Conservation (phyloP, 37 sponge, comb jelly and placozoan genomes). For the Ianthella basta region DNA sequence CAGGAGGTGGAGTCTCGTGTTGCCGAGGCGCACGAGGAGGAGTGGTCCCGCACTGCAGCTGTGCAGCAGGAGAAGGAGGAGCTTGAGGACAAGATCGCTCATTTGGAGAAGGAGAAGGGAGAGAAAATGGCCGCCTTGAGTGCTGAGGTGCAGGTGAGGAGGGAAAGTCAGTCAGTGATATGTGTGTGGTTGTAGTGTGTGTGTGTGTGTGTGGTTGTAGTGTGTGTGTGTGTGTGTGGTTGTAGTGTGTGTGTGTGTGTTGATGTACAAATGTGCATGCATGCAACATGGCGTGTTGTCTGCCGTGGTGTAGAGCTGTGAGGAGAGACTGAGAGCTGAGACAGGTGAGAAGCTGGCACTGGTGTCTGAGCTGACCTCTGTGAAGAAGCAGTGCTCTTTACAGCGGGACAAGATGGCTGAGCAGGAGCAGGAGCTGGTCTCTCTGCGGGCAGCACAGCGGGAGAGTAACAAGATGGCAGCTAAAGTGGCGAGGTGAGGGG, state of each 20-base stretch:
- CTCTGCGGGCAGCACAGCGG: not conserved
- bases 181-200: too few relatives aligned
- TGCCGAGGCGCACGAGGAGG: not conserved
- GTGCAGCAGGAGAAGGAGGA: not conserved
- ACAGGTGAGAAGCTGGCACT: not conserved
- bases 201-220: too few relatives aligned
- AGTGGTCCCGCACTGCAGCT: not conserved
- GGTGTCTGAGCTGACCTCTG: not conserved
- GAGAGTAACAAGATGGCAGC: not conserved
- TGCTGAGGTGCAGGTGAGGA: too few relatives aligned
- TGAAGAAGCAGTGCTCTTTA: not conserved
- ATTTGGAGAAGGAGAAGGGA: not conserved
- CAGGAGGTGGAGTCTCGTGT: not conserved
- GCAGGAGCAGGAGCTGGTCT: not conserved
- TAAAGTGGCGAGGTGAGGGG: not conserved
- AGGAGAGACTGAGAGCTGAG: not conserved
- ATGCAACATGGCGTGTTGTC: not conserved
- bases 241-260: not conserved
- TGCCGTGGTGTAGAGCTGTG: not conserved
- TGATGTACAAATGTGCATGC: not conserved
- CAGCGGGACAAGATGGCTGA: not conserved
- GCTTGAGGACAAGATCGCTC: not conserved
- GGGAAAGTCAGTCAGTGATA: too few relatives aligned
- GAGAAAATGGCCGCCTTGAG: too few relatives aligned
- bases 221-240: too few relatives aligned